A percentile compares a stretch with the other conserved stretches of the same genome.
These are phyloP conservation scores for Dryadula phaetusa DNA, from an alignment of 2,888 invertebrate species.

Conservation along the genomic window DNA sequence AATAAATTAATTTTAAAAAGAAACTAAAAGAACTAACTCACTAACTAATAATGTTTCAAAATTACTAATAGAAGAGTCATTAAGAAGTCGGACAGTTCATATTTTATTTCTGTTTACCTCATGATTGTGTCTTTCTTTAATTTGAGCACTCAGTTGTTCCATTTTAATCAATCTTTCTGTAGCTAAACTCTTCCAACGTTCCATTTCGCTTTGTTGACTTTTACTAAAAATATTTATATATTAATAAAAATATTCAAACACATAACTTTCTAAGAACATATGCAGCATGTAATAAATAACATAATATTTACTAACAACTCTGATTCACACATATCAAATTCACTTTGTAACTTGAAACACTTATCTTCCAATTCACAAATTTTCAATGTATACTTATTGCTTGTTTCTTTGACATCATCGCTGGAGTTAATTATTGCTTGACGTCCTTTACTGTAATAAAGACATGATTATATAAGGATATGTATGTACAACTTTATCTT, in stretches of 20 bases:
- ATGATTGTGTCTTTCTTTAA: slow-evolving; percentile 85
- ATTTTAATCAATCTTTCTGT: slow-evolving; percentile 87
- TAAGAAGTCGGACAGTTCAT: not conserved
- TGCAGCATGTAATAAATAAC: not conserved
- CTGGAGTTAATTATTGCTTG: slow-evolving; percentile 53
- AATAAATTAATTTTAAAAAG: no score
- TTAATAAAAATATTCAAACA: not conserved
- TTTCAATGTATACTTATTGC: slow-evolving; percentile 73
- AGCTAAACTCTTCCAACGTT: slow-evolving; percentile 87
- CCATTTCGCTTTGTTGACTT: slow-evolving; percentile 68
- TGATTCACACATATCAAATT: slow-evolving; percentile 69
- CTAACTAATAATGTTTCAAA: no score
- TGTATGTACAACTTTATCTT: slow-evolving; percentile 54
- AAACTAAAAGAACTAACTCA: no score
- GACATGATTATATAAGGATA: slow-evolving; percentile 43
- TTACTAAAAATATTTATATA: slow-evolving; percentile 54
- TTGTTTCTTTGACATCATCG: slow-evolving; percentile 61
- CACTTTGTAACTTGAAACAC: slow-evolving; percentile 72
- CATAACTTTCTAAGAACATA: not conserved
- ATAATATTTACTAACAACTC: slow-evolving; percentile 76
- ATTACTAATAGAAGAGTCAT: no score
- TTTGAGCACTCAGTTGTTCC: slow-evolving; percentile 84
- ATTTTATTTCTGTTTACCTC: slow-evolving; percentile 68
- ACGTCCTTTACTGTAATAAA: slow-evolving; percentile 65
- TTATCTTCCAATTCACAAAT: slow-evolving; percentile 70